Percentiles rank a stretch among this genome's conserved stretches.
phyloP scores from a whole-genome alignment of 1,140 invertebrate genomes.

The Calliphora vicina region DNA sequence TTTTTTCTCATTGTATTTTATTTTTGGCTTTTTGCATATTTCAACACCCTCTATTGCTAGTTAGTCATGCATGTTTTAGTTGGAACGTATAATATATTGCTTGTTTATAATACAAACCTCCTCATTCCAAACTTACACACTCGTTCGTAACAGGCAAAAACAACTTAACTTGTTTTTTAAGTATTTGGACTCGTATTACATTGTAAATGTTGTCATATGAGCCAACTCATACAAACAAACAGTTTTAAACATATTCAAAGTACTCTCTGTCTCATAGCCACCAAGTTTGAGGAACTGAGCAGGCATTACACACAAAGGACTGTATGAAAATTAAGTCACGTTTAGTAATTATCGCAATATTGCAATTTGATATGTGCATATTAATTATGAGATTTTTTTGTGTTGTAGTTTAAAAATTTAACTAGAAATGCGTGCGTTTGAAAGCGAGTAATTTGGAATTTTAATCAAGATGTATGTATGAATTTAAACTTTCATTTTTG shows the following conservation, averaged over 20 bases:
- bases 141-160: background rate
- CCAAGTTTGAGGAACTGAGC: too few species aligned
- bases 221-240: background rate
- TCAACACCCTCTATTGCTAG: slow-evolving; percentile 16
- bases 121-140: background rate
- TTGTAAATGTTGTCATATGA: slow-evolving; percentile 1
- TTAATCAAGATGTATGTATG: background rate
- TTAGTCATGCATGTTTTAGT: slow-evolving; percentile 24
- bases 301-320: too few species aligned
- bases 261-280: too few species aligned
- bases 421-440: background rate
- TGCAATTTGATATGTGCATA: slow-evolving; percentile 33
- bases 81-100: background rate
- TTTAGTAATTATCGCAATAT: slow-evolving; percentile 35
- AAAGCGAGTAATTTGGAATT: background rate
- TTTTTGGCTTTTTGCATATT: slow-evolving; percentile 5
- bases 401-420: background rate
- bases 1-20: background rate
- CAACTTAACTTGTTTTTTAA: background rate
- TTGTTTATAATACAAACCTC: background rate
- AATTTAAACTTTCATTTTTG: background rate
- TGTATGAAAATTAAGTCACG: slow-evolving; percentile 27
- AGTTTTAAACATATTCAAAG: background rate
- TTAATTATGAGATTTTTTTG: slow-evolving; percentile 22
- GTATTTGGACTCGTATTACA: slow-evolving; percentile 4